Evolutionary conservation across 1,140 invertebrate genomes (phyloP).

Genomic region (Eupeodes corollae): DNA sequence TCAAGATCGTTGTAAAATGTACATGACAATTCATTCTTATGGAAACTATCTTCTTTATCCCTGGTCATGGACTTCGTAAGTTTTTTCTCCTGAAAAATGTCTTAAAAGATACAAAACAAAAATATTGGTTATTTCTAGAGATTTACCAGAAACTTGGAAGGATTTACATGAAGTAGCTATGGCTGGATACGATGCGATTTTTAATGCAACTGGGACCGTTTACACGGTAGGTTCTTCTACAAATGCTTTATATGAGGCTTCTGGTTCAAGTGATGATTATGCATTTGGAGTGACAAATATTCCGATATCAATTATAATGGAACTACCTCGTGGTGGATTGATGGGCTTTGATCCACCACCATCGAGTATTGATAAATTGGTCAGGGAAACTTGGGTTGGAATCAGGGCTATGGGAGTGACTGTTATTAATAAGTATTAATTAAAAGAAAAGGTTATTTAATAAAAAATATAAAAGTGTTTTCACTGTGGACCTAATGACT

Average conservation of each 20-base stretch:
- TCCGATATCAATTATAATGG: slow-evolving; percentile 53
- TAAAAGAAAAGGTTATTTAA: too few species aligned
- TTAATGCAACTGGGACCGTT: slow-evolving; percentile 35
- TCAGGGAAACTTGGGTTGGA: slow-evolving; percentile 62
- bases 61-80: background rate
- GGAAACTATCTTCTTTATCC: background rate
- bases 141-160: slow-evolving; percentile 22
- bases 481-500: too few species aligned
- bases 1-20: slow-evolving; percentile 1
- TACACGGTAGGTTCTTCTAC: slow-evolving; percentile 52
- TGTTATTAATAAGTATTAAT: too few species aligned
- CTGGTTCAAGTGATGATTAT: slow-evolving; percentile 50
- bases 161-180: slow-evolving; percentile 36
- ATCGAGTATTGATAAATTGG: slow-evolving; percentile 45
- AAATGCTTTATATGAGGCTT: slow-evolving; percentile 41
- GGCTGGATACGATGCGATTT: slow-evolving; percentile 37
- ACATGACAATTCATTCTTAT: background rate
- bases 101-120: slow-evolving; percentile 8
- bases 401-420: slow-evolving; percentile 36
- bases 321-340: slow-evolving; percentile 51
- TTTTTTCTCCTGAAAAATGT: background rate
- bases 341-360: slow-evolving; percentile 52
- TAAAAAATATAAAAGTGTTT: too few species aligned
- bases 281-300: slow-evolving; percentile 45
- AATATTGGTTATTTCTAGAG: slow-evolving; percentile 17